phyloP scores from a whole-genome alignment of 2,888 invertebrate species.

The Pheosia tremula region DNA sequence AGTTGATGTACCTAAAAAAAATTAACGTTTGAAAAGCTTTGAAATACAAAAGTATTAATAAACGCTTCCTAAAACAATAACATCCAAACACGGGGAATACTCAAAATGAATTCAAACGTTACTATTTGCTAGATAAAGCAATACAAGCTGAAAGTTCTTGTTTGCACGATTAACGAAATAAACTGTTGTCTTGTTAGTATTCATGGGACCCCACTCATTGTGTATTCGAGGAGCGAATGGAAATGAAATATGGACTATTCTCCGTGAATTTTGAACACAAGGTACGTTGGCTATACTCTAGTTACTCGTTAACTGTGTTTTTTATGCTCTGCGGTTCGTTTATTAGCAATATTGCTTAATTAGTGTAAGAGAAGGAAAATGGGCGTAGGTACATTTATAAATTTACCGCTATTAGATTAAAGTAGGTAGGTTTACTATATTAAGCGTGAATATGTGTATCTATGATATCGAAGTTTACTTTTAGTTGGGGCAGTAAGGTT shows the following conservation, averaged over 20 bases:
- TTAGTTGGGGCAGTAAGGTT: too few relatives aligned
- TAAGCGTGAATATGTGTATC: too few relatives aligned
- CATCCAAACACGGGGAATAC: slow-evolving; percentile 8
- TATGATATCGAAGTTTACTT: too few relatives aligned
- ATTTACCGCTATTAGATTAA: too few relatives aligned
- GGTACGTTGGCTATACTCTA: slow-evolving; percentile 65
- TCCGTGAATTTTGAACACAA: slow-evolving; percentile 74
- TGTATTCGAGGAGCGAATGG: slow-evolving; percentile 73
- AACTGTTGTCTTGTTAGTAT: slow-evolving; percentile 81
- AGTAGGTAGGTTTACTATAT: too few relatives aligned
- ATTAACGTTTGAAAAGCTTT: too few relatives aligned
- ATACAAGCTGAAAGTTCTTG: slow-evolving; percentile 74
- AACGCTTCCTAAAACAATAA: not conserved
- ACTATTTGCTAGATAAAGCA: slow-evolving; percentile 58
- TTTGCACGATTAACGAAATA: slow-evolving; percentile 82
- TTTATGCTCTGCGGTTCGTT: slow-evolving; percentile 25
- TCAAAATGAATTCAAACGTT: slow-evolving; percentile 25
- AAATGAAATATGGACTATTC: slow-evolving; percentile 83
- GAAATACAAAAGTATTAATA: too few relatives aligned
- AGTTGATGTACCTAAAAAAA: too few relatives aligned
- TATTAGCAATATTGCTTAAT: slow-evolving; percentile 18
- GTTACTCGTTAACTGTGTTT: slow-evolving; percentile 44
- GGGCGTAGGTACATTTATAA: not conserved
- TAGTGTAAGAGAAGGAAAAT: slow-evolving; percentile 4
- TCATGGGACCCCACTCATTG: slow-evolving; percentile 76